These are phyloP conservation scores for Archivesica marissinica DNA, from an alignment of 1,140 invertebrate genomes.

Conservation along the genomic window DNA sequence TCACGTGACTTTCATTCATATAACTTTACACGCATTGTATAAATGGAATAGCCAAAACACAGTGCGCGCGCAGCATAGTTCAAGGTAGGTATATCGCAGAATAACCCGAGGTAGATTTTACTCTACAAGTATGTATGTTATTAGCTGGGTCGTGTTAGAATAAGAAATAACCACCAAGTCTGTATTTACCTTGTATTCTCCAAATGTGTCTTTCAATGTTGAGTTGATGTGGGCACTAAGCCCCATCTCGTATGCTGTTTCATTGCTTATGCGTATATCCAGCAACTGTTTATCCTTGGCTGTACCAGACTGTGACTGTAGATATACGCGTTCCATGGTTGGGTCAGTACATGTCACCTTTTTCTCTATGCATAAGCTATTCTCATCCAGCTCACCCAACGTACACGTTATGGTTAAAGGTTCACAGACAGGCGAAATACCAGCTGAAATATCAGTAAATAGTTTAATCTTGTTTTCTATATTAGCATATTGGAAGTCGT, in stretches of 20 bases:
- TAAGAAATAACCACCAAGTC: no score
- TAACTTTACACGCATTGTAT: no score
- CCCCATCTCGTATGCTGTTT: background rate
- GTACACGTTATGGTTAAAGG: background rate
- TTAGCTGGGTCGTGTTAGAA: no score
- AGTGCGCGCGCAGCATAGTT: no score
- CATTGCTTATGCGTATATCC: background rate
- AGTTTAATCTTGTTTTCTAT: no score
- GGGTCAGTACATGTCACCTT: conserved; percentile 40
- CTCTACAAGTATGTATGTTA: no score
- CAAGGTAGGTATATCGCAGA: no score
- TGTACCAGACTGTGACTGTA: background rate
- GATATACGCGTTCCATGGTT: background rate
- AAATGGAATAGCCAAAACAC: no score
- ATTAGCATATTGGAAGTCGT: no score
- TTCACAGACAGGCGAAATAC: conserved; percentile 18
- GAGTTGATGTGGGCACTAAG: conserved; percentile 26
- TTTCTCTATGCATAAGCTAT: conserved; percentile 21
- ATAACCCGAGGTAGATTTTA: no score
- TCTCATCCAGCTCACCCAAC: background rate
- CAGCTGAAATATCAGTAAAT: conserved; percentile 3
- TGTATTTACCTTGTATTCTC: conserved; percentile 29
- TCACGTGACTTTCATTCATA: no score
- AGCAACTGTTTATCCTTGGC: background rate
- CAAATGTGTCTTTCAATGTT: conserved; percentile 28